These are phyloP conservation scores for Tetramorium parvispinum DNA, from an alignment of 1,140 invertebrate species.

Conservation along the genomic window DNA sequence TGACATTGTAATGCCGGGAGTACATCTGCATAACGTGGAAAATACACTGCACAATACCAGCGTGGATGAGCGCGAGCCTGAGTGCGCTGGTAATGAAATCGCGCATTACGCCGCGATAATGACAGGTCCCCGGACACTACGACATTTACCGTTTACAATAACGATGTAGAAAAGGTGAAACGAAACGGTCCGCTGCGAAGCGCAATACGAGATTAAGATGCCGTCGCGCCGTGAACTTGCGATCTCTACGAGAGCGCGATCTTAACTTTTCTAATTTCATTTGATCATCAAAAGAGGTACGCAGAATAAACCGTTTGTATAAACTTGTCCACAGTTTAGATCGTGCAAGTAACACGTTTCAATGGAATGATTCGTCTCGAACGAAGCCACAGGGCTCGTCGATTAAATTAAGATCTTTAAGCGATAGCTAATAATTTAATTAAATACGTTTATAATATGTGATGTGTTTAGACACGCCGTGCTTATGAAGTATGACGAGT, in stretches of 20 bases:
- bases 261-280: slow-evolving; percentile 8
- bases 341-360: neutral
- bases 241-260: neutral
- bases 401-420: neutral
- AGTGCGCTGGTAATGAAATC: slow-evolving; percentile 68
- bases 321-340: neutral
- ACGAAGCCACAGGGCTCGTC: neutral
- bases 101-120: slow-evolving; percentile 60
- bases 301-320: neutral
- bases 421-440: slow-evolving; percentile 11
- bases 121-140: slow-evolving; percentile 53
- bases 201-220: neutral
- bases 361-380: too few relatives aligned
- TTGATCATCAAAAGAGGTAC: neutral
- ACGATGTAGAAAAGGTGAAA: slow-evolving; percentile 54
- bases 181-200: neutral
- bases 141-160: slow-evolving; percentile 62
- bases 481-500: neutral
- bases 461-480: neutral
- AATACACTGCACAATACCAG: slow-evolving; percentile 60
- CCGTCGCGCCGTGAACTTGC: neutral
- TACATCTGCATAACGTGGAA: slow-evolving; percentile 65
- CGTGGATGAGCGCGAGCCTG: slow-evolving; percentile 23
- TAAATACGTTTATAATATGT: neutral
- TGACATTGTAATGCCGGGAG: slow-evolving; percentile 13